Percentiles rank a stretch among this genome's conserved stretches.
These are phyloP conservation scores for Asteroscopus sphinx DNA, from an alignment of 2,888 invertebrate species.

Conservation along the genomic window DNA sequence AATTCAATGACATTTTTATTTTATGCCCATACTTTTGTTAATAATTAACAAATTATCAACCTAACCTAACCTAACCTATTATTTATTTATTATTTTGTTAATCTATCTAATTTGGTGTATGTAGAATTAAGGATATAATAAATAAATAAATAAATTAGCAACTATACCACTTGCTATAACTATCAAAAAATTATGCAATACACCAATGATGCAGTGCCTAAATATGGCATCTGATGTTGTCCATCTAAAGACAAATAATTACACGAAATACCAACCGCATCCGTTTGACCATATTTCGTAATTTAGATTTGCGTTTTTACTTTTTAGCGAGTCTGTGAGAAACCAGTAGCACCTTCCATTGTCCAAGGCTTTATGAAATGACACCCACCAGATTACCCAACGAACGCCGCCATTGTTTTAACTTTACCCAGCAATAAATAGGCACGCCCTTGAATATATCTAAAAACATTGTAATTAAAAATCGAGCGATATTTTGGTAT, in stretches of 20 bases:
- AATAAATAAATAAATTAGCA: no score
- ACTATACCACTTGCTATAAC: no score
- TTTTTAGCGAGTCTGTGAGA: constrained; percentile 75
- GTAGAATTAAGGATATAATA: no score
- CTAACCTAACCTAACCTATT: no score
- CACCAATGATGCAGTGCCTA: background rate
- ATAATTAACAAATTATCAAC: no score
- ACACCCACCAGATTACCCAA: constrained; percentile 73
- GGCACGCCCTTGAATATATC: constrained; percentile 67
- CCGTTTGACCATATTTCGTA: constrained; percentile 56
- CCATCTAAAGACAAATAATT: constrained; percentile 30
- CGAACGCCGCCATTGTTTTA: constrained; percentile 72
- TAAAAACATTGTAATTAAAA: constrained; percentile 61
- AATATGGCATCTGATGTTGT: background rate
- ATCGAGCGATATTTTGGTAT: constrained; percentile 63
- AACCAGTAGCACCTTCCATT: constrained; percentile 65
- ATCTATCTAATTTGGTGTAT: no score
- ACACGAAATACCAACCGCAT: constrained; percentile 42
- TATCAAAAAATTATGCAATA: no score
- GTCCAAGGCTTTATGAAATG: constrained; percentile 78
- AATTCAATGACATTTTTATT: background rate
- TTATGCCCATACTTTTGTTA: background rate
- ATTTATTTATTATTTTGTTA: no score
- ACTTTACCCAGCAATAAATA: constrained; percentile 62
- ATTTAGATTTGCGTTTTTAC: constrained; percentile 55